Evolutionary conservation across 2,113 vertebrate genomes (phyloP).

Genomic region (Melanocharis versteri): DNA sequence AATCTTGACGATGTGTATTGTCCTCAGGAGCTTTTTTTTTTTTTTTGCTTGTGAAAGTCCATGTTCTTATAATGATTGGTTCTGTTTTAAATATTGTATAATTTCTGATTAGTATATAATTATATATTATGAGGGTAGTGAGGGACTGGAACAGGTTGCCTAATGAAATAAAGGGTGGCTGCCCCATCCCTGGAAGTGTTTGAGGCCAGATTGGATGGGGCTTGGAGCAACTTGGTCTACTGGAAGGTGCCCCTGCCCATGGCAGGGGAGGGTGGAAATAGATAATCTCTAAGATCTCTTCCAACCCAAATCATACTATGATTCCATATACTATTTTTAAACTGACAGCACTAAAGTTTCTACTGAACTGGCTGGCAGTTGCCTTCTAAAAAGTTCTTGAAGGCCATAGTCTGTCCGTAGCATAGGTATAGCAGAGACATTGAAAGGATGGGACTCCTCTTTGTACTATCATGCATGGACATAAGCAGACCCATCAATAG

Average conservation of each 20-base stretch:
- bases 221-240: not conserved
- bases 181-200: not conserved
- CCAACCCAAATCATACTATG: not conserved
- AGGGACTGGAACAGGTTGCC: not conserved
- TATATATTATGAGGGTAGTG: not conserved
- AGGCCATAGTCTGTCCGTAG: not conserved
- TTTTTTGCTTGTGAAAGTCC: not conserved
- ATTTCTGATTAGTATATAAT: not conserved
- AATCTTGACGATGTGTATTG: not conserved
- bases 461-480: not conserved
- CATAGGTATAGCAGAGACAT: not conserved
- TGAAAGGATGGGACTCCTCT: not conserved
- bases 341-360: not conserved
- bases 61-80: not conserved
- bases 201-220: fast-evolving
- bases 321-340: not conserved
- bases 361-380: not conserved
- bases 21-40: not conserved
- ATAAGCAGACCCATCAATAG: not conserved
- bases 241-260: not conserved
- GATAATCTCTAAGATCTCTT: not conserved
- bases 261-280: not conserved
- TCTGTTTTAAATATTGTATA: not conserved
- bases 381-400: not conserved
- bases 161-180: not conserved